phyloP scores from a whole-genome alignment of 2,797 vertebrate species.

The Glossophaga mutica region DNA sequence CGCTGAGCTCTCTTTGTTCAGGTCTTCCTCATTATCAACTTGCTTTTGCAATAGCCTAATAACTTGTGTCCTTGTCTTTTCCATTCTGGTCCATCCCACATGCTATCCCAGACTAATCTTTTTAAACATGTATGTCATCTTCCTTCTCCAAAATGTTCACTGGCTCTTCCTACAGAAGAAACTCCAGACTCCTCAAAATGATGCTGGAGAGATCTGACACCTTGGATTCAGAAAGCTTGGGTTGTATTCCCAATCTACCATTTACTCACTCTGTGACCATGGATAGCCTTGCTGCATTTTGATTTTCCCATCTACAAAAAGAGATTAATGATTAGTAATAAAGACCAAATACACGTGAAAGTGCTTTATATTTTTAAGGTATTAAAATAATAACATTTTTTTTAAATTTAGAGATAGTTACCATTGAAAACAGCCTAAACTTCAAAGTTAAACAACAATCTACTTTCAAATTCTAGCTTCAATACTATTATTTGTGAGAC shows the following conservation, averaged over 20 bases:
- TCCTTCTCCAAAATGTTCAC: not conserved
- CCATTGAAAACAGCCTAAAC: not conserved
- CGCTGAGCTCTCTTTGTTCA: not conserved
- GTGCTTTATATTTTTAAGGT: constrained; percentile 10
- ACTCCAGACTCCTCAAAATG: not conserved
- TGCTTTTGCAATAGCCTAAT: not conserved
- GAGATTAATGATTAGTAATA: not conserved
- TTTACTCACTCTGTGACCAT: not conserved
- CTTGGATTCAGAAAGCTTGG: not conserved
- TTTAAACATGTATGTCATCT: not conserved
- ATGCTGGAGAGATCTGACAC: not conserved
- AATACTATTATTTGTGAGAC: not conserved
- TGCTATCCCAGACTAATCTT: not conserved
- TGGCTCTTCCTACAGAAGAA: not conserved
- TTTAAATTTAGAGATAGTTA: not conserved
- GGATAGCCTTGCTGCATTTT: not conserved
- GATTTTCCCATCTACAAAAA: not conserved
- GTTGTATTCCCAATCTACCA: not conserved
- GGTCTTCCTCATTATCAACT: not conserved
- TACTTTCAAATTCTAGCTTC: not conserved
- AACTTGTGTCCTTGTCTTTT: not conserved
- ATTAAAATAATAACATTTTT: not conserved
- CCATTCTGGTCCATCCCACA: not conserved
- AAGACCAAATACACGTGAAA: not conserved
- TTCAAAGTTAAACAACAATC: not conserved